Evolutionary conservation across 1,140 invertebrate genomes (phyloP).

Genomic region (Euura saliciscinereae): DNA sequence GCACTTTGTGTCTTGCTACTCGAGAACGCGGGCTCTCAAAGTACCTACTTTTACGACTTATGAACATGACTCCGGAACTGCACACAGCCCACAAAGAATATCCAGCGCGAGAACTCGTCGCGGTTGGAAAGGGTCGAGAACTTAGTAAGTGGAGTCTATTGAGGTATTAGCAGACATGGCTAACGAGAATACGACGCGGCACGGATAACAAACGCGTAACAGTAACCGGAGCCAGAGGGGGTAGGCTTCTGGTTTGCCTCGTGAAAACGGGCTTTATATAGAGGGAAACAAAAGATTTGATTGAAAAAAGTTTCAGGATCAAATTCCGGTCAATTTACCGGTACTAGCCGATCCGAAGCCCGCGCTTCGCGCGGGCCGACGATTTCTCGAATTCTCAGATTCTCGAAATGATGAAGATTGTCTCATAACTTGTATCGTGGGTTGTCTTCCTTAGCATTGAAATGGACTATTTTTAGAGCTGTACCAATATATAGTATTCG

Average conservation of each 20-base stretch:
- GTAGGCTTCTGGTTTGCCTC: neutral
- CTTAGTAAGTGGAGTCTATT: neutral
- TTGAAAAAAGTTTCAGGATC: too few relatives aligned
- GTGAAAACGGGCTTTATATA: neutral
- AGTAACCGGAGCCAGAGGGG: neutral
- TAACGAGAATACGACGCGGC: neutral
- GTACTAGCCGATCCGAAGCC: too few relatives aligned
- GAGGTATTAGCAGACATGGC: neutral
- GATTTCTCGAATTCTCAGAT: too few relatives aligned
- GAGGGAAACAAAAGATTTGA: neutral
- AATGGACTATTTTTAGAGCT: too few relatives aligned
- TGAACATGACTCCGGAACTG: too few relatives aligned
- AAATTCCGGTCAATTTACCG: too few relatives aligned
- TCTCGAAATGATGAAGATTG: too few relatives aligned
- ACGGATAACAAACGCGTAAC: neutral
- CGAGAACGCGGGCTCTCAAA: neutral
- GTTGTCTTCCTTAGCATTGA: too few relatives aligned
- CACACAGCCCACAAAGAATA: neutral
- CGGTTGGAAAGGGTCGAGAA: neutral
- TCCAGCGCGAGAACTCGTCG: neutral
- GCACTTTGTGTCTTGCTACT: neutral
- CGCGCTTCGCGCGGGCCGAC: too few relatives aligned
- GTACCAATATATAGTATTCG: too few relatives aligned
- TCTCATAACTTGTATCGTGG: too few relatives aligned
- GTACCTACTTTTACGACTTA: neutral